Percentiles rank a stretch among this genome's conserved stretches.
Evolutionary conservation across 2,888 invertebrate species (phyloP).

Genomic region (Chelonus formosanus): DNA sequence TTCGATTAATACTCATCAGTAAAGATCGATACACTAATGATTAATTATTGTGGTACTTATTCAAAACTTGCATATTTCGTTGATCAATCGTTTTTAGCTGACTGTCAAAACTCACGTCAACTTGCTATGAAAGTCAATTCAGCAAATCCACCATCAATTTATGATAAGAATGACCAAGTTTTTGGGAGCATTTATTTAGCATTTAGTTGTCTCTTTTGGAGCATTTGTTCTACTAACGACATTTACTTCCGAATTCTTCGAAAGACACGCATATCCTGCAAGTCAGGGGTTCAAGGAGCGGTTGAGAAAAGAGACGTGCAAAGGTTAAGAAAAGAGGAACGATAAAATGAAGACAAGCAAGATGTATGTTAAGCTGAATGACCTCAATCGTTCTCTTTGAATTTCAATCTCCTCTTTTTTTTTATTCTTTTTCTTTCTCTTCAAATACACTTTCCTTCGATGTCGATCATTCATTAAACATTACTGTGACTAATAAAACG

Average conservation of each 20-base stretch:
- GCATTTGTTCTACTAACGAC: conserved; percentile 10
- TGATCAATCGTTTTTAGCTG: no score
- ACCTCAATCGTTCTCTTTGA: conserved; percentile 35
- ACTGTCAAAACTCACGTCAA: no score
- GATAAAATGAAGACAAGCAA: conserved; percentile 27
- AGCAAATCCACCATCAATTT: no score
- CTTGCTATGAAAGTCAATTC: no score
- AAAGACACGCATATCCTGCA: conserved; percentile 29
- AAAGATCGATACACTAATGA: conserved; percentile 4
- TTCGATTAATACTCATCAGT: conserved; percentile 5
- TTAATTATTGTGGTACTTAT: background rate
- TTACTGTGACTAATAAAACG: no score
- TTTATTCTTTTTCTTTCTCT: background rate
- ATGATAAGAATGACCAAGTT: no score
- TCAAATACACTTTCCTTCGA: background rate
- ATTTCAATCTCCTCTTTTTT: conserved; percentile 26
- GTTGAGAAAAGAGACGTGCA: conserved; percentile 27
- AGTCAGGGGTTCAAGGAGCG: conserved; percentile 34
- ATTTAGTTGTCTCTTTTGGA: no score
- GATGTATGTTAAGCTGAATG: conserved; percentile 28
- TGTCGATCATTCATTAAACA: no score
- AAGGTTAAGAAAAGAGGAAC: conserved; percentile 25
- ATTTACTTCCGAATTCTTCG: conserved; percentile 33
- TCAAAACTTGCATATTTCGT: no score
- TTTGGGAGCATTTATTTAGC: no score